phyloP scores from a whole-genome alignment of 30 jellyfish, hydroid and myxozoan genomes.

The Phacellophora camtschatica region DNA sequence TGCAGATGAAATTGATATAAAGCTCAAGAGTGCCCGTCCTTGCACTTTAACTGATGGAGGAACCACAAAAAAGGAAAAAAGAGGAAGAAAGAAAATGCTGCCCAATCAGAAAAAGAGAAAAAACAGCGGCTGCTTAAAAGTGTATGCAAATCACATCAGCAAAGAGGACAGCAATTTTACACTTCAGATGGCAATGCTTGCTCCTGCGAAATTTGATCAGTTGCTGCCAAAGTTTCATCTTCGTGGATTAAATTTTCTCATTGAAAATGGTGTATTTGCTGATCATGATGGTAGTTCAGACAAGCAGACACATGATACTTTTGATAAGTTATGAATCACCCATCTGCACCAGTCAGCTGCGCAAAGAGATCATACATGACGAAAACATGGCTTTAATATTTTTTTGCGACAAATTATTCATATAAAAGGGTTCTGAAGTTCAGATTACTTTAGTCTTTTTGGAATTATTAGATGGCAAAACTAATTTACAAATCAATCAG shows the following conservation, averaged over 20 bases:
- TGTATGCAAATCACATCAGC: slow-evolving; percentile 43
- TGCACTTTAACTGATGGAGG: no score
- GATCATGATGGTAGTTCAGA: slow-evolving; percentile 46
- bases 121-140: slow-evolving; percentile 33
- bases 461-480: no score
- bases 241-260: slow-evolving; percentile 23
- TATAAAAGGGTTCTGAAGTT: no score
- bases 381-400: no score
- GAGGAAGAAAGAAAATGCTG: slow-evolving; percentile 33
- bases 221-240: slow-evolving; percentile 50
- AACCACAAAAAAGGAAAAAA: not conserved
- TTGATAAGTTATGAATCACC: no score
- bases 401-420: no score
- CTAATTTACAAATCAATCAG: no score
- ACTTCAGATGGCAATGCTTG: slow-evolving; percentile 11
- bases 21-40: slow-evolving; percentile 16
- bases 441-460: no score
- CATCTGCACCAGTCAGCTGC: no score
- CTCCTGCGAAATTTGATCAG: slow-evolving; percentile 17
- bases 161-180: slow-evolving; percentile 13
- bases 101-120: slow-evolving; percentile 18
- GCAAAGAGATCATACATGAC: no score
- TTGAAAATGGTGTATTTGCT: slow-evolving; percentile 28
- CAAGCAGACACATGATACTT: slow-evolving; percentile 29
- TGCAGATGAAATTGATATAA: slow-evolving; percentile 19